phyloP scores from a whole-genome alignment of 2,113 vertebrate species.

The Trematomus loennbergii region DNA sequence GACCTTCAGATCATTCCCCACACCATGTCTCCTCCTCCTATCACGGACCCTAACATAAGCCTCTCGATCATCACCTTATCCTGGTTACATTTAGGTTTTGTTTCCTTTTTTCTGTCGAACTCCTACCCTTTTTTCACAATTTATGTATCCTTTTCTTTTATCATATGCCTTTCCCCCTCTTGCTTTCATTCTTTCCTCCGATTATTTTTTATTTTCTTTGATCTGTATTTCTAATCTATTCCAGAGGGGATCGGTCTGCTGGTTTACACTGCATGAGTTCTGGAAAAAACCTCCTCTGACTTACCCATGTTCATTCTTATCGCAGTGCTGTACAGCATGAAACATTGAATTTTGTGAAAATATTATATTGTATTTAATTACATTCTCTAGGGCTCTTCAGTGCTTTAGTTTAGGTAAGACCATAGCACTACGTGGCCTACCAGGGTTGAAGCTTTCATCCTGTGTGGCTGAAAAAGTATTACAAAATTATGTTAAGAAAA shows the following conservation, averaged over 20 bases:
- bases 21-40: neutral
- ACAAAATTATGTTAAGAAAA: no score
- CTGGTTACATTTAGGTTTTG: neutral
- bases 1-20: neutral
- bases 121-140: neutral
- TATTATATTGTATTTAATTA: no score
- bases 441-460: no score
- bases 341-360: conserved; percentile 3
- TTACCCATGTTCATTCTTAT: neutral
- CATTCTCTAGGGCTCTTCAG: no score
- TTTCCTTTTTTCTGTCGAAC: conserved; percentile 1
- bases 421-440: no score
- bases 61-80: neutral
- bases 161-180: neutral
- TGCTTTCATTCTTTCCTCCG: conserved; percentile 4
- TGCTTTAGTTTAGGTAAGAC: no score
- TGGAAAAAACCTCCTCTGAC: conserved; percentile 19
- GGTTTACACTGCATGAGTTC: conserved; percentile 18
- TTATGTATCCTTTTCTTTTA: neutral
- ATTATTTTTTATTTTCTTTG: conserved; percentile 39
- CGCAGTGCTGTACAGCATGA: neutral
- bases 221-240: conserved; percentile 50
- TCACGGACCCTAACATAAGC: neutral
- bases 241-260: conserved; percentile 34
- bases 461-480: no score